Percentiles rank a stretch among this genome's conserved stretches.
These are phyloP conservation scores for Chiloscyllium punctatum DNA, from an alignment of 2,797 vertebrate genomes.

Conservation along the genomic window DNA sequence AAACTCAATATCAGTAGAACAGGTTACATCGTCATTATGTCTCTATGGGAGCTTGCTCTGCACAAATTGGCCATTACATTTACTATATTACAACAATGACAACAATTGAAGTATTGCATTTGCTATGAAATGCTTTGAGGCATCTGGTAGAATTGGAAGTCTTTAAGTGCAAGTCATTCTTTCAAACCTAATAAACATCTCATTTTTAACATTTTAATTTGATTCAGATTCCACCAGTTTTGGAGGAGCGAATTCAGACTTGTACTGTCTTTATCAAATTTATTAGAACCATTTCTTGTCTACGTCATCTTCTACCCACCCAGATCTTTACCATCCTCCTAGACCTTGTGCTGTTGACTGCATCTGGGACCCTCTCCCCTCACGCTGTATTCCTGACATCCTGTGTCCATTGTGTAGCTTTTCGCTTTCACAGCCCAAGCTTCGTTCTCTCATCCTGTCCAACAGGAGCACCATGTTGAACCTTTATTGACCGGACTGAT, in stretches of 20 bases:
- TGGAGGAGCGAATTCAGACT: not conserved
- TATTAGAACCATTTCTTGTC: not conserved
- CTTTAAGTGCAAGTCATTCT: not conserved
- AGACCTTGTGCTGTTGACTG: not conserved
- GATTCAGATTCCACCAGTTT: not conserved
- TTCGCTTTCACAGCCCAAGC: not conserved
- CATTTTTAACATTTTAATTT: not conserved
- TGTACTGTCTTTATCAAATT: not conserved
- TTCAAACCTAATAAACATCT: not conserved
- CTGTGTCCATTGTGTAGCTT: not conserved
- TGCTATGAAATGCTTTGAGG: not conserved
- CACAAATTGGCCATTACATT: not conserved
- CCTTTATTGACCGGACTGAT: not conserved
- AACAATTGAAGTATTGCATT: not conserved
- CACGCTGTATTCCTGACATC: not conserved
- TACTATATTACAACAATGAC: not conserved
- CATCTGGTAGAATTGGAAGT: not conserved
- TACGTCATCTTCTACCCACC: not conserved
- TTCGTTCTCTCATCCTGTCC: not conserved
- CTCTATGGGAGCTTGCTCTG: not conserved
- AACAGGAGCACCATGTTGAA: not conserved
- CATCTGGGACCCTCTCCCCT: not conserved
- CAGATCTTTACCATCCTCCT: not conserved
- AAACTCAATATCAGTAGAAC: not conserved
- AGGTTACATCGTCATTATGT: not conserved